Percentiles rank a stretch among this genome's conserved stretches.
Conservation (phyloP, 23 tunicate species). For the Trididemnum clinides region DNA sequence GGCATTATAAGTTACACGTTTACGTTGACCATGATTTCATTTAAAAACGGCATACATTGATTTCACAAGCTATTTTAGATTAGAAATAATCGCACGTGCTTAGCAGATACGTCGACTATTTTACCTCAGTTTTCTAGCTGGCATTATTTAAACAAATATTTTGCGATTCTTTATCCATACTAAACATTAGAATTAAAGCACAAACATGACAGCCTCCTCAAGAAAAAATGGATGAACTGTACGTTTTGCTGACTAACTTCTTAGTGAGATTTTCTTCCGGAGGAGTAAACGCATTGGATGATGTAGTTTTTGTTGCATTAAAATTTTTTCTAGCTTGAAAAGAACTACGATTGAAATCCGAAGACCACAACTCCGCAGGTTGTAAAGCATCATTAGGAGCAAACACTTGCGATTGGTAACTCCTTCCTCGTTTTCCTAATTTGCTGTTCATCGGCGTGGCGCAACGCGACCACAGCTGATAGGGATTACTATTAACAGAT, state of each 20-base stretch:
- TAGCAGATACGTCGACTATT: neutral
- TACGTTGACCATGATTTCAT: no score
- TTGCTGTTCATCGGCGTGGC: neutral
- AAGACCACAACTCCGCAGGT: neutral
- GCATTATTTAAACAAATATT: no score
- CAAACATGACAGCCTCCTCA: neutral
- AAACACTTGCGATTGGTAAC: constrained; percentile 6
- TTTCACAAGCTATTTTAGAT: neutral
- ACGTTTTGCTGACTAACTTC: neutral
- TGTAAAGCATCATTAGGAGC: neutral
- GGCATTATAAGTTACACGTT: no score
- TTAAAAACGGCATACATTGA: no score
- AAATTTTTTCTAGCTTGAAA: neutral
- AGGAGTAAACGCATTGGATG: neutral
- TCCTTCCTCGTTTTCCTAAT: neutral
- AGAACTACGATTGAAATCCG: neutral
- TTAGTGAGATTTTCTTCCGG: neutral
- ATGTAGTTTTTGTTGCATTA: neutral
- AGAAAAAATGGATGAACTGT: neutral
- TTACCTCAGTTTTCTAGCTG: no score
- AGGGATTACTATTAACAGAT: neutral
- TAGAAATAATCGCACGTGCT: neutral
- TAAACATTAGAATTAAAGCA: neutral
- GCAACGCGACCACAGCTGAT: neutral
- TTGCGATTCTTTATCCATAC: neutral